Evolutionary conservation across 2,113 vertebrate genomes (phyloP), one percentile per base, ranked within the genome.

Genomic region (Sapayoa aenigma): DNA sequence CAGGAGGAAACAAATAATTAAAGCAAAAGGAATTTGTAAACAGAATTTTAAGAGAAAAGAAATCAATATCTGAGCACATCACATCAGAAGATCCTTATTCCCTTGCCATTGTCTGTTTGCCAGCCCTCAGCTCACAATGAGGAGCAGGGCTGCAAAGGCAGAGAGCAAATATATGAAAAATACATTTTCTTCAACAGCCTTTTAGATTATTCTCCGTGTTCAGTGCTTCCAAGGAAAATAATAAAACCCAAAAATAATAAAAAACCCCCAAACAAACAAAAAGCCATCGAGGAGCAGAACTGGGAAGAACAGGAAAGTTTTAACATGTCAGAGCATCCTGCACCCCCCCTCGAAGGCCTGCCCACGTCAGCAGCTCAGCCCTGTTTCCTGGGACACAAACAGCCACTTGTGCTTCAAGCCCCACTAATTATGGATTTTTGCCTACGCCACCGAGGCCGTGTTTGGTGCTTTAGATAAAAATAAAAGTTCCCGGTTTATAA

Each of bases 381-480:
- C 31, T n/a, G 2, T 42, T 91, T 93, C 52, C 85, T 20, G 62
- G n/a, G 16, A 24, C 89, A 46, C 17, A 35, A 74, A 15, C 9
- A 93, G 82, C 75, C 93, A 55, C 66, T 84, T 76, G 12, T 87
- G 83, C 93, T 85, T 79, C 84, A 13, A 94, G 76, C 87, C 93
- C 90, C 87, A 47, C 91, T 89, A 62, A 91, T 87, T 71, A 56
- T 69, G 83, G 78, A 85, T 88, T 97, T 94, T 74, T 93, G 90
- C 91, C 92, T 75, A 41, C 72, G 42, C 92, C 84, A 89, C 82
- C 14, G 75, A 96, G 81, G 87, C 95, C 89, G 44, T 72, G 58
- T 77, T 95, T 84, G 92, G 86, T 88, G 71, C 56, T 90, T 65
- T 72, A 76, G 95, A 96, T 91, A 94, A 95, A 97, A 95, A 90